Evolutionary conservation across 2,113 vertebrate genomes (phyloP).

Genomic region (Epinephelus cyanopodus): DNA sequence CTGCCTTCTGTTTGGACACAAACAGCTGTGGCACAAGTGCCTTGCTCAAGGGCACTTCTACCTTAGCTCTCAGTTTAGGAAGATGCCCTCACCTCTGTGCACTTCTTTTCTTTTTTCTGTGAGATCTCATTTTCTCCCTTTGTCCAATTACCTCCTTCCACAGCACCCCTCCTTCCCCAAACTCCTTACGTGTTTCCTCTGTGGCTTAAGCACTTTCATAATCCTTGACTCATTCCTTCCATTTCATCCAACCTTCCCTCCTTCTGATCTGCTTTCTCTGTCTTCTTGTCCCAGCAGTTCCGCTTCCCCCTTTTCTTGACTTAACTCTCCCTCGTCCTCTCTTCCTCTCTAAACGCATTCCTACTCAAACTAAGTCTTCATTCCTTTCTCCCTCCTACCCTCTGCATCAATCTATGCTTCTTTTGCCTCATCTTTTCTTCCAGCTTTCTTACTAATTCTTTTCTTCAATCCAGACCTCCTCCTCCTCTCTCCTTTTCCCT

Average conservation of each 20-base stretch:
- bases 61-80: background rate
- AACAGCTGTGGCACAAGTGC: no score
- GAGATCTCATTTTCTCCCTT: background rate
- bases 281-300: background rate
- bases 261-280: background rate
- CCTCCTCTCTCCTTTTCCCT: conserved; percentile 5
- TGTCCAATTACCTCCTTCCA: background rate
- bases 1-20: no score
- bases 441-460: conserved; percentile 5
- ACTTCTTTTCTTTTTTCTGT: no score
- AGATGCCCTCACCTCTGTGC: background rate
- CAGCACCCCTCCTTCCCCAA: background rate
- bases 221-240: conserved; percentile 8
- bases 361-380: background rate
- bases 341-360: background rate
- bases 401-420: background rate
- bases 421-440: background rate
- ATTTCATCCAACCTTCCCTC: background rate
- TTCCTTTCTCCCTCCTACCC: background rate
- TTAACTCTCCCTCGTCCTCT: no score
- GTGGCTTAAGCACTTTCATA: background rate
- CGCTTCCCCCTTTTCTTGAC: background rate
- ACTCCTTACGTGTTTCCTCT: background rate
- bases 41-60: background rate
- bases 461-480: conserved; percentile 5